Evolutionary conservation across 2,797 vertebrate species (phyloP), one percentile per base, ranked within the genome.

Genomic region (Poecilia picta): DNA sequence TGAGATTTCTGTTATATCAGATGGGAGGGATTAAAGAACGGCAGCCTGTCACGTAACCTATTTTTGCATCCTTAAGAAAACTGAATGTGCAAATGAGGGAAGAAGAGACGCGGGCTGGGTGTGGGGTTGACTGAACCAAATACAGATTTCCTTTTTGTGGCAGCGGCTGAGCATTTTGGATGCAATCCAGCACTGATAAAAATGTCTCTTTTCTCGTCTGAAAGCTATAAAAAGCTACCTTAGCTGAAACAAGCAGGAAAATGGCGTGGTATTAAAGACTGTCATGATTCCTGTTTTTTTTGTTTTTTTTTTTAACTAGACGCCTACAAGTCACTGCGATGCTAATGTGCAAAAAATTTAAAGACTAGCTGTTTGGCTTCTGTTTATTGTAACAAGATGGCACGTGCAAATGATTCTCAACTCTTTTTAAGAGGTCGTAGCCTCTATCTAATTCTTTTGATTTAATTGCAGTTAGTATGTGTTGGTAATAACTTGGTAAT

Each of bases 111-210:
- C 20, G 3, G 28, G 66, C 39, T 80, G 74, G 81, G 74, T 74
- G 43, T 74, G 55, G 64, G 55, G 77, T 73, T 4, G 23, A 82
- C 71, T 68, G 39, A 82, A 71, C 70, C 12, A 51, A 82, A 78
- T 72, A 47, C 71, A 82, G 76, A 81, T 74, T 79, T 84, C 75
- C 85, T 25, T 84, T 62, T 93, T 91, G 90, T 90, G 83, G 94
- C 89, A 84, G 93, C 88, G 91, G 89, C 94, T 82, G 81, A 90
- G 94, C 91, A 78, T 93, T 87, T 93, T 95, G 93, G 95, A 96
- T 94, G 72, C 77, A 20, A 88, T 95, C 95, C 96, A 96, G 92
- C 81, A 93, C 90, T 93, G 95, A 95, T 95, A 95, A 97, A 47
- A 96, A 96, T 96, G 94, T 95, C 90, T 70, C 53, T 82, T 59